Evolutionary conservation across 2,797 vertebrate species (phyloP), one percentile per base, ranked within the genome.

Genomic region (Lepilemur ruficaudatus): DNA sequence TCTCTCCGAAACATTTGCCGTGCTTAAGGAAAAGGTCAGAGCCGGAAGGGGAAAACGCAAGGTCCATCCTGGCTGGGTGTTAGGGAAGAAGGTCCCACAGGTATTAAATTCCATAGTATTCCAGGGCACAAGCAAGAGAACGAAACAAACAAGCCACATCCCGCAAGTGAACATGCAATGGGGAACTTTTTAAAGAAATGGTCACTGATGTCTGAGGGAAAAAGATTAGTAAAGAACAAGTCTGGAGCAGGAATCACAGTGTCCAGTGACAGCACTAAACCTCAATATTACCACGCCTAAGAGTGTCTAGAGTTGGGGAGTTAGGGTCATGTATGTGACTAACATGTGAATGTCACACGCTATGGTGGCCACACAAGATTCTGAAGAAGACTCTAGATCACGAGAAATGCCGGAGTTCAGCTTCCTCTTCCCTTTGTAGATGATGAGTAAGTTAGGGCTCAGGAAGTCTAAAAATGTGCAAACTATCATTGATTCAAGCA

Each of bases 261-360:
- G 3, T 4, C 35, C 14, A 14, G 1, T 1, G 12, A 32, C 25
- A 79, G 5, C 43, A 25, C 50, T 25, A 50, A 78, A 28, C 15
- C 57, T 43, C 23, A 2, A 4, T 32, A n/a, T 4, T 1, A 20
- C 10, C 52, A 5, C 0, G 0, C n/a, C 32, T 0, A 5, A 5
- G 30, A 25, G 17, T 48, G 15, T 76, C 9, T 23, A 12, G 4
- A 38, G 63, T 17, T 12, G 1, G 0, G 0, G 0, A 25, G 50
- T 41, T 7, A 1, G 0, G 9, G 4, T 8, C 2, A 41, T 2
- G 3, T 63, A 11, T 38, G 9, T 41, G 17, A 70, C 0, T 5
- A 11, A 2, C 32, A 43, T 0, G 8, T 3, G 25, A 61, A 57
- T 41, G 11, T 30, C 46, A 52, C 14, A 0, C 2, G 52, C n/a